These are phyloP conservation scores for Phyllopteryx taeniolatus DNA, from an alignment of 2,113 vertebrate species.

Conservation along the genomic window DNA sequence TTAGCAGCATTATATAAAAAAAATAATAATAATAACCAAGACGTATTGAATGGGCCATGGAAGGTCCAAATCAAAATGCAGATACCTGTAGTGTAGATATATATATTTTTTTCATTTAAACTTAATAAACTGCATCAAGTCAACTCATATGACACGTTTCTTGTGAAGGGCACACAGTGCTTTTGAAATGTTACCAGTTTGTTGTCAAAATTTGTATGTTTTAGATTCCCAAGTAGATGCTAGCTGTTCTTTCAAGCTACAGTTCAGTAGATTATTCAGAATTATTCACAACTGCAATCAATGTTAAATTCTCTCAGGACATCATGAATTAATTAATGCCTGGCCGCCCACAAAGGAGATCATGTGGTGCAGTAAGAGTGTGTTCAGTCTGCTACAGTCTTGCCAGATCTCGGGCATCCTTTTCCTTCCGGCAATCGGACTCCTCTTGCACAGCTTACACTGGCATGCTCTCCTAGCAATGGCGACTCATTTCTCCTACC, in stretches of 20 bases:
- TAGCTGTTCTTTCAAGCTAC: neutral
- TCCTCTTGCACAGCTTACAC: slow-evolving; percentile 5
- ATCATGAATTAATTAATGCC: neutral
- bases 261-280: neutral
- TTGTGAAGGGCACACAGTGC: neutral
- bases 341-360: slow-evolving; percentile 1
- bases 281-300: neutral
- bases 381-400: slow-evolving; percentile 17
- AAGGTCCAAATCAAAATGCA: slow-evolving; percentile 27
- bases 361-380: slow-evolving; percentile 1
- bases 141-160: neutral
- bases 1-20: too few species aligned
- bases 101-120: neutral
- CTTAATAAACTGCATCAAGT: neutral
- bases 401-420: slow-evolving; percentile 3
- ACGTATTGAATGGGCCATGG: neutral
- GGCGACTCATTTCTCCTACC: neutral
- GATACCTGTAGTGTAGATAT: slow-evolving; percentile 13
- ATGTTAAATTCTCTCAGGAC: neutral
- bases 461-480: neutral
- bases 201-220: neutral
- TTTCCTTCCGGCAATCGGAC: slow-evolving; percentile 14
- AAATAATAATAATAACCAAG: too few species aligned
- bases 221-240: neutral
- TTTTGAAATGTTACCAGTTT: neutral